Evolutionary conservation across 2,888 invertebrate genomes (phyloP).

Genomic region (Merodon equestris): DNA sequence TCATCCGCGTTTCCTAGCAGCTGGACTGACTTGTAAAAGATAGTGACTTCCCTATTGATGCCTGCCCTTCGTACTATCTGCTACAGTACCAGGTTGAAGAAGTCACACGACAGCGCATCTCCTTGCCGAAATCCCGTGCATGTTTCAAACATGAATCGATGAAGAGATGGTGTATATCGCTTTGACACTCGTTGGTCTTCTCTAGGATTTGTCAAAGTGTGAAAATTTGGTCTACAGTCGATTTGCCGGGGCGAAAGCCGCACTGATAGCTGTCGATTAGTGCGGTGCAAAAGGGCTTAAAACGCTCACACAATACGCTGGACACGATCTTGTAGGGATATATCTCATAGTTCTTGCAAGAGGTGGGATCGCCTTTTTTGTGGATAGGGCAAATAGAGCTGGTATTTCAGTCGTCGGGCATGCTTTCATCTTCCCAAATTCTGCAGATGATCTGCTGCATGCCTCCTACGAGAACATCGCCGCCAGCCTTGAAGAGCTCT

Average conservation of each 20-base stretch:
- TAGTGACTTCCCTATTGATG: too few relatives aligned
- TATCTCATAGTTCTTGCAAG: constrained; percentile 1
- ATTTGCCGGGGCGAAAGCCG: background rate
- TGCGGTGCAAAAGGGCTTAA: background rate
- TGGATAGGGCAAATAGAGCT: background rate
- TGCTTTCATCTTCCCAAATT: too few relatives aligned
- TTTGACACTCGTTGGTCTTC: background rate
- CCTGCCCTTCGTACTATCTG: too few relatives aligned
- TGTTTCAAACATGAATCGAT: too few relatives aligned
- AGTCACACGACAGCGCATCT: too few relatives aligned
- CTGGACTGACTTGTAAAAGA: too few relatives aligned
- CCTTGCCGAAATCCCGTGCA: too few relatives aligned
- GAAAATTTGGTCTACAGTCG: background rate
- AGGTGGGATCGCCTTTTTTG: background rate
- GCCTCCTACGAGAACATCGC: too few relatives aligned
- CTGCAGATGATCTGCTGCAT: background rate
- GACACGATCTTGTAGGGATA: background rate
- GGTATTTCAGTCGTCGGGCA: background rate
- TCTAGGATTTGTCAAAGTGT: constrained; percentile 1
- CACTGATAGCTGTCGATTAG: background rate
- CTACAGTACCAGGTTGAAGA: too few relatives aligned
- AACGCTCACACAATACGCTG: background rate
- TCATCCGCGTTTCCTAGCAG: too few relatives aligned
- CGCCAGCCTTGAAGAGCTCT: too few relatives aligned
- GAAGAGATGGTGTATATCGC: background rate